A percentile compares a stretch with the other conserved stretches of the same genome.
These are phyloP conservation scores for Coenonympha glycerion DNA, from an alignment of 2,888 invertebrate genomes.

Conservation along the genomic window DNA sequence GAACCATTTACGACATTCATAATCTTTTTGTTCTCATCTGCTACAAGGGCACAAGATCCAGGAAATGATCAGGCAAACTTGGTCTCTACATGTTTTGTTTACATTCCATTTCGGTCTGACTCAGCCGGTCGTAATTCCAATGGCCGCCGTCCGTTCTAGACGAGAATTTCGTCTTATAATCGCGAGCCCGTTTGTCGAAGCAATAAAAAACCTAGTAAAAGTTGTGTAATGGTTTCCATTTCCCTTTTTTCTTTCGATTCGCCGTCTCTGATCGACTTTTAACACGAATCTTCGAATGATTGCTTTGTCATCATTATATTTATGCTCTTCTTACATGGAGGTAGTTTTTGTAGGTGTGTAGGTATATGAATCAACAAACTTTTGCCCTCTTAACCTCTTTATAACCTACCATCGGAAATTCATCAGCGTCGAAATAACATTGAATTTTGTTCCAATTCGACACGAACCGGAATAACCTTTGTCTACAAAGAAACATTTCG, in stretches of 20 bases:
- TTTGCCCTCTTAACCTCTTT: not conserved
- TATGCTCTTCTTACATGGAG: not conserved
- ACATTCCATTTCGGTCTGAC: constrained; percentile 46
- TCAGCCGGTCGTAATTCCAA: constrained; percentile 41
- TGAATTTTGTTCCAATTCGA: not conserved
- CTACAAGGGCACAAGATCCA: constrained; percentile 46
- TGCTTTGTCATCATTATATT: constrained; percentile 9
- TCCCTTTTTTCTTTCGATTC: constrained; percentile 26
- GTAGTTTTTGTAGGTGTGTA: too few species aligned
- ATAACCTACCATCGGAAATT: not conserved
- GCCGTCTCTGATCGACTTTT: constrained; percentile 17
- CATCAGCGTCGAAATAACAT: not conserved
- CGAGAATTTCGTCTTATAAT: constrained; percentile 41
- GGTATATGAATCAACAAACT: constrained; percentile 1
- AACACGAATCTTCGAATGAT: constrained; percentile 17
- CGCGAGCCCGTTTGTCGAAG: constrained; percentile 58
- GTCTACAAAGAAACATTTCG: not conserved
- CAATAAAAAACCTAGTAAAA: constrained; percentile 62
- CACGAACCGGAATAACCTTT: not conserved
- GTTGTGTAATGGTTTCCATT: constrained; percentile 31
- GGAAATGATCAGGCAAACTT: constrained; percentile 42
- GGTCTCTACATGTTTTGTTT: constrained; percentile 41
- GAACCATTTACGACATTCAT: constrained; percentile 61
- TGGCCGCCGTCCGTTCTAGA: constrained; percentile 33
- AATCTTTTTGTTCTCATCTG: constrained; percentile 50